phyloP scores from a whole-genome alignment of 2,113 vertebrate genomes.

The Solenodon paradoxus region DNA sequence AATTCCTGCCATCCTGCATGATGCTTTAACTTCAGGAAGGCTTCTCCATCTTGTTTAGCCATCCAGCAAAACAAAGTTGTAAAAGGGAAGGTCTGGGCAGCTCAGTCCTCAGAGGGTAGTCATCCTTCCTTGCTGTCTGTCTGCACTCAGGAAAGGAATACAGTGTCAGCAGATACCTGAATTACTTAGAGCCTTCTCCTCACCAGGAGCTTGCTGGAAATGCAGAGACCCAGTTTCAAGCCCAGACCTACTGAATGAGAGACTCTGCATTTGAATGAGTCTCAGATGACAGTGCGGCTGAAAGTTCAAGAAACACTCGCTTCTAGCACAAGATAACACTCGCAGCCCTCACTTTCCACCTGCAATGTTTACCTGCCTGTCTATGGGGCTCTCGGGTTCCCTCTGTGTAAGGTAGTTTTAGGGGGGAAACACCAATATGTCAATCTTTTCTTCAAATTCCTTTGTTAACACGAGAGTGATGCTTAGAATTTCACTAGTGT shows the following conservation, averaged over 20 bases:
- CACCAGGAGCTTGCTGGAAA: neutral
- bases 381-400: neutral
- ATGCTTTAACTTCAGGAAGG: neutral
- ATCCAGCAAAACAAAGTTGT: neutral
- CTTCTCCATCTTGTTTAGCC: neutral
- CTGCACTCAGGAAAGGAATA: neutral
- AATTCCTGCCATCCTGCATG: neutral
- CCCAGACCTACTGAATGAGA: neutral
- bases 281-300: too few species aligned
- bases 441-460: slow-evolving; percentile 21
- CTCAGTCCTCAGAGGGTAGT: neutral
- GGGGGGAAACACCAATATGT: neutral
- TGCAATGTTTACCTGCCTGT: too few species aligned
- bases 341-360: accelerated
- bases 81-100: neutral
- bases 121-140: neutral
- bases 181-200: accelerated
- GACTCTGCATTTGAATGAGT: neutral
- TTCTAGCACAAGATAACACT: neutral
- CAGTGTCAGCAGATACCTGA: neutral
- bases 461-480: neutral
- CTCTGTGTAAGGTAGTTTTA: neutral
- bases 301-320: neutral
- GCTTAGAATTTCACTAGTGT: neutral
- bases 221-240: neutral